These are phyloP conservation scores for Leptodactylus fuscus DNA, from an alignment of 2,113 vertebrate species.

Conservation along the genomic window DNA sequence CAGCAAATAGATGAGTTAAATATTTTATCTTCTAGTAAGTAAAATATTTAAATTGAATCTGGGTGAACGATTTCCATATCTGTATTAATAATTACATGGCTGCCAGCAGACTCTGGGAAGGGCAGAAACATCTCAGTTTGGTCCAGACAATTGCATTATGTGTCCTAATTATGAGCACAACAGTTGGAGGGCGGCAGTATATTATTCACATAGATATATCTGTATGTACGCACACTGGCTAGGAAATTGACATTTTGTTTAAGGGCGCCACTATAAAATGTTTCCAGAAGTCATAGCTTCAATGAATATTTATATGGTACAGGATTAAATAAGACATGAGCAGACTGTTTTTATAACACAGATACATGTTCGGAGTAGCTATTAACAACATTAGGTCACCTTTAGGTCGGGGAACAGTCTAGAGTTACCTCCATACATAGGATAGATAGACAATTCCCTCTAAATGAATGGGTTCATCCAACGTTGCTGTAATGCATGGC, in stretches of 20 bases:
- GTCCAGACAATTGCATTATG: slow-evolving; percentile 45
- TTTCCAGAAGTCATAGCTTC: background rate
- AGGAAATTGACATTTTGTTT: background rate
- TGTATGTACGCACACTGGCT: background rate
- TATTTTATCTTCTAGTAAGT: slow-evolving; percentile 23
- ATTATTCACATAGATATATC: slow-evolving; percentile 28
- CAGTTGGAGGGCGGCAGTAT: background rate
- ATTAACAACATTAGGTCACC: background rate
- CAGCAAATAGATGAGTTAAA: background rate
- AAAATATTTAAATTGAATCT: slow-evolving; percentile 46
- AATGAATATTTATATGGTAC: background rate
- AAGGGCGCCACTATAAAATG: slow-evolving; percentile 4
- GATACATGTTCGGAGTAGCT: background rate
- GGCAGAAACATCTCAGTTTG: slow-evolving; percentile 24
- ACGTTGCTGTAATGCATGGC: no score
- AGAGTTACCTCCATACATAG: no score
- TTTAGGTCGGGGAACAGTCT: no score
- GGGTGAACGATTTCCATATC: slow-evolving; percentile 30
- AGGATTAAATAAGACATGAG: background rate
- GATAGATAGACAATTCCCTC: no score
- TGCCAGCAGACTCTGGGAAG: slow-evolving; percentile 34
- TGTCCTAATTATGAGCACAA: background rate
- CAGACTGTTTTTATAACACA: background rate
- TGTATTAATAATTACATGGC: slow-evolving; percentile 43
- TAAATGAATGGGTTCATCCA: no score